Base-by-base conservation (phyloP, 2,797 vertebrate genomes). In the Falco novaeseelandiae region DNA sequence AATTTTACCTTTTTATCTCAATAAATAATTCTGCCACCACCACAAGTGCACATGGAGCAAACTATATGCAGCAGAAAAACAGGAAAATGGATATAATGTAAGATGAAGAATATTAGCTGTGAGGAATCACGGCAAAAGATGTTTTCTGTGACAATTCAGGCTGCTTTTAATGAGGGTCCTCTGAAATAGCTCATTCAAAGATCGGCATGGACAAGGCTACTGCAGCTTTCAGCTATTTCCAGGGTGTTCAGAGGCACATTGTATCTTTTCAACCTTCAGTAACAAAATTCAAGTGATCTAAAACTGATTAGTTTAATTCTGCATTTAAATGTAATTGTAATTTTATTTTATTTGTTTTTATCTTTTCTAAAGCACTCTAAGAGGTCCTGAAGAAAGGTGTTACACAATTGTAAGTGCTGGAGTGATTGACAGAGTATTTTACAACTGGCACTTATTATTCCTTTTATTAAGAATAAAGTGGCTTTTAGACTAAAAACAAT, bases 401-500 rank as follows among this genome's bases (percentile, higher is more conserved):
- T 97, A 96, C 94, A 97, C 96, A 95, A 97, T 93, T 97, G 84
- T 97, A 98, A 97, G 93, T 98, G 96, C 94, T 81, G 83, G 94
- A 97, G 73, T 98, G 98, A 98, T 95, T 98, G 98, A 98, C 97
- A 98, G 97, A 94, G 96, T 97, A 98, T 98, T 98, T 98, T 98
- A 98, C 91, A 98, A 98, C 96, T 97, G 93, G 91, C 95, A 97
- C 90, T 98, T 97, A 98, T 96, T 98, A 98, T 97, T 97, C 96
- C 90, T 97, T 98, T 98, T 98, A 96, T 97, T 98, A 98, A 97
- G 94, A 98, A 96, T 95, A 97, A 97, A 98, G 96, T 97, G 96
- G 98, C 97, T 98, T 98, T 98, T 98, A 98, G 96, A 96, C 89
- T 97, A 98, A 98, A 98, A 98, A 98, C 97, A 98, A 98, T 97